These are phyloP conservation scores for Mormyrus lacerda DNA, from an alignment of 2,113 vertebrate species.

Conservation along the genomic window DNA sequence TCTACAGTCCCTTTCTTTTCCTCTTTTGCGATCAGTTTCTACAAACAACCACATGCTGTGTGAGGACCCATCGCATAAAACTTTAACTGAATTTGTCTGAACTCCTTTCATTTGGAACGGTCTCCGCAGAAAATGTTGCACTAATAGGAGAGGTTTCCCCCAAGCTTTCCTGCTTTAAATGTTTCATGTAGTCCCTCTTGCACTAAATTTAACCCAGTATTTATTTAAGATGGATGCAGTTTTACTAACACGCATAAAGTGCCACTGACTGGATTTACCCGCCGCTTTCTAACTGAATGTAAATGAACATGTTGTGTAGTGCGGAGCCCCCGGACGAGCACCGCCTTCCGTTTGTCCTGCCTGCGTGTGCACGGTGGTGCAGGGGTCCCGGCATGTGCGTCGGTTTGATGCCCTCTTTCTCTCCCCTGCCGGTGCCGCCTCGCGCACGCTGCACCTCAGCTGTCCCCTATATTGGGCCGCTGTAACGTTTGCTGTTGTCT, in stretches of 20 bases:
- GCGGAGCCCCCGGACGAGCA: background rate
- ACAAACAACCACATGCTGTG: background rate
- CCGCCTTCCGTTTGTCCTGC: background rate
- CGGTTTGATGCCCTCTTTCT: background rate
- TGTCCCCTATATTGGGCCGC: conserved; percentile 31
- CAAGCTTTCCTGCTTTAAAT: background rate
- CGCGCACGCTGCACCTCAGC: conserved; percentile 23
- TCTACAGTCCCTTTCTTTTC: background rate
- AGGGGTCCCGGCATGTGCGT: background rate
- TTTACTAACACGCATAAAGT: background rate
- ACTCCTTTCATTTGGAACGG: background rate
- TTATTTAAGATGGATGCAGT: background rate
- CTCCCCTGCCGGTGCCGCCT: background rate
- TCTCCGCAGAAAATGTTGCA: background rate
- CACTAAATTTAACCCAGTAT: background rate
- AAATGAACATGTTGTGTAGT: background rate
- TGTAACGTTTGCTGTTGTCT: conserved; percentile 61
- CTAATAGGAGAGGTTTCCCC: background rate
- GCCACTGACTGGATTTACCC: background rate
- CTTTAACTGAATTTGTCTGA: background rate
- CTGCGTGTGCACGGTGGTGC: background rate
- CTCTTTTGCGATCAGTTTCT: background rate
- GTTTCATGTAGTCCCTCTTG: background rate
- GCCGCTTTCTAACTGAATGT: background rate
- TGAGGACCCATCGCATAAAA: background rate